Evolutionary conservation across 2,113 vertebrate species (phyloP), one percentile per base, ranked within the genome.

Genomic region (Ailuropoda melanoleuca): DNA sequence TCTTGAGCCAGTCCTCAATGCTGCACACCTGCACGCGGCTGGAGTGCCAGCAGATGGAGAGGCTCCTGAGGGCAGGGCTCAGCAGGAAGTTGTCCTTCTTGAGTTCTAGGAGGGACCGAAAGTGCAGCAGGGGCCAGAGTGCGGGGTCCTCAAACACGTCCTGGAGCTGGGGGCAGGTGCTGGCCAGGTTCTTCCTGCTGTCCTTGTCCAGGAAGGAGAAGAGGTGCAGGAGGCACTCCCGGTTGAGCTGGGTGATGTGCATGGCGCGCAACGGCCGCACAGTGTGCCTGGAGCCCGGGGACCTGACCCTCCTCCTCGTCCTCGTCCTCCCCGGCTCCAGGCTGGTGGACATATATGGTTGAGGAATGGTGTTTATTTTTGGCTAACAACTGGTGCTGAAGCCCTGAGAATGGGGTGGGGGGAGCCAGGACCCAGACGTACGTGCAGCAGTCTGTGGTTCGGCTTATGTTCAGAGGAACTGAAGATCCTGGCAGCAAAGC

Each of bases 141-240:
- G 98, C 81, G 2, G 99, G 99, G 96, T 99, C 99, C 97, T 99
- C 98, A 97, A 99, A 99, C 97, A 99, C 99, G 4, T 98, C 97
- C 3, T 97, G 98, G 77, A 99, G 96, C 90, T 78, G 97, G 14
- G 72, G 91, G 97, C 99, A 99, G 81, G 99, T 99, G 81, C 99
- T 98, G 78, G 99, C 99, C 58, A 99, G 97, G 84, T 88, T 99
- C 97, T 95, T 99, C 64, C 99, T 99, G 96, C 99, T 99, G 91
- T 99, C 99, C 96, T 99, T 99, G 98, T 99, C 99, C 98, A 99
- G 98, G 98, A 99, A 99, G 80, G 99, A 99, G 97, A 99, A 99
- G 55, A 99, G 98, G 98, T 99, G 99, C 37, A 99, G 97, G 86
- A 99, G 99, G 97, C 99, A 99, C 88, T 99, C 99, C 3, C 81